Conservation (phyloP, 2,888 invertebrate species). For the Drosophila yooni region DNA sequence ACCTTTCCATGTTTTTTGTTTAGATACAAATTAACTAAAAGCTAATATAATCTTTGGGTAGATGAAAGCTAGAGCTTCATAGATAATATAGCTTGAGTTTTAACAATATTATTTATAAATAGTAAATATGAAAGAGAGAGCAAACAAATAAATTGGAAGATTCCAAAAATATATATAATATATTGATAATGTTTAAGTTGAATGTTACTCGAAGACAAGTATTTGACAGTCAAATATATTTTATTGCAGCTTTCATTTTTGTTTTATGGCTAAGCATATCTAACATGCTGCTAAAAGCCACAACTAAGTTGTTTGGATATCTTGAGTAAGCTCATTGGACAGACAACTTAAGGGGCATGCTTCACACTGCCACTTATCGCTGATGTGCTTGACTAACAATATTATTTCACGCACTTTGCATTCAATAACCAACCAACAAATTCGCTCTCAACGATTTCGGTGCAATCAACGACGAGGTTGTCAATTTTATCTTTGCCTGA, state of each 20-base stretch:
- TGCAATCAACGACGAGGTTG: not conserved
- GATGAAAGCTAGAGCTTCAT: not conserved
- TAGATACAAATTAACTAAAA: not conserved
- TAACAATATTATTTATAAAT: not conserved
- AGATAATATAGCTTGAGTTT: not conserved
- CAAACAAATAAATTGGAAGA: not conserved
- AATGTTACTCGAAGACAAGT: not conserved
- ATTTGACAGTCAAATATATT: not conserved
- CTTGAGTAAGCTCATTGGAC: not conserved
- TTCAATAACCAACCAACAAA: slow-evolving; percentile 30
- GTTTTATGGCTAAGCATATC: not conserved
- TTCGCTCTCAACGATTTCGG: not conserved
- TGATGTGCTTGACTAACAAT: slow-evolving; percentile 31
- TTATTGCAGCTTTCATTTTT: not conserved
- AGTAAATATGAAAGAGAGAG: not conserved
- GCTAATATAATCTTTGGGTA: not conserved
- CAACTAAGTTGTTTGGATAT: not conserved
- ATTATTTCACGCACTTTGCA: slow-evolving; percentile 46
- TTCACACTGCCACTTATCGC: slow-evolving; percentile 31
- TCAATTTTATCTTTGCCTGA: slow-evolving; percentile 11
- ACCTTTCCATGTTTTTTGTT: slow-evolving; percentile 1
- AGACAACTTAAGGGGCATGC: slow-evolving; percentile 10
- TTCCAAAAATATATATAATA: not conserved
- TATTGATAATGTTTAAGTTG: not conserved
- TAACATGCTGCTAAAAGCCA: not conserved